These are phyloP conservation scores for Xylota sylvarum DNA, from an alignment of 2,888 invertebrate species.

Conservation along the genomic window DNA sequence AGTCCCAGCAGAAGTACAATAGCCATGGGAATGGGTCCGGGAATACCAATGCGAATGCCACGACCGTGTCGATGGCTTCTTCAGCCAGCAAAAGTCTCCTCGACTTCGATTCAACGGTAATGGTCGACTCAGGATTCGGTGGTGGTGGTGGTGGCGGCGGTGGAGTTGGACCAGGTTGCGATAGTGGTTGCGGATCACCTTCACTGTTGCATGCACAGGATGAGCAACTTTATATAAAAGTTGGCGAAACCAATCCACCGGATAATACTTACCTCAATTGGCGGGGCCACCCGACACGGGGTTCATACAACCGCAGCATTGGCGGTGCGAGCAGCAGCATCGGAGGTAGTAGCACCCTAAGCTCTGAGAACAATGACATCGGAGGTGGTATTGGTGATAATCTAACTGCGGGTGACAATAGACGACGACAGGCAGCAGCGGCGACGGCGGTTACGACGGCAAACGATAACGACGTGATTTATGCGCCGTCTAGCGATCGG, in stretches of 20 bases:
- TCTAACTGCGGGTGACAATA: constrained; percentile 71
- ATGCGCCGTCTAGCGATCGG: constrained; percentile 84
- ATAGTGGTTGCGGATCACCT: constrained; percentile 79
- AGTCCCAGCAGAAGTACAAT: constrained; percentile 73
- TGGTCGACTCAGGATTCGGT: constrained; percentile 83
- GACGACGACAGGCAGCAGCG: constrained; percentile 56
- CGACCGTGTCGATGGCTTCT: constrained; percentile 65
- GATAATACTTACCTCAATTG: constrained; percentile 79
- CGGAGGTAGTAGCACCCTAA: constrained; percentile 78
- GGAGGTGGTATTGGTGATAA: constrained; percentile 68
- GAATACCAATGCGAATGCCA: constrained; percentile 63
- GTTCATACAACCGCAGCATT: constrained; percentile 77
- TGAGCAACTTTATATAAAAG: constrained; percentile 84
- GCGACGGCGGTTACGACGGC: constrained; percentile 39
- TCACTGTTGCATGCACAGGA: constrained; percentile 82
- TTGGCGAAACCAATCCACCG: constrained; percentile 81
- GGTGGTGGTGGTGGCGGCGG: constrained; percentile 71
- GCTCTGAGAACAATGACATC: constrained; percentile 76
- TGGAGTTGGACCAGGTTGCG: constrained; percentile 61
- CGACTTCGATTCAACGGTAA: constrained; percentile 70
- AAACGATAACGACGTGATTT: constrained; percentile 82
- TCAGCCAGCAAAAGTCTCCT: constrained; percentile 73
- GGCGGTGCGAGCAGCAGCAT: constrained; percentile 77
- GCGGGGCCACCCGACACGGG: constrained; percentile 81
- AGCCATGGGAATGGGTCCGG: constrained; percentile 65